A percentile compares a stretch with the other conserved stretches of the same genome.
These are phyloP conservation scores for Nipponacmea schrenckii DNA, from an alignment of 2,888 invertebrate genomes.

Conservation along the genomic window DNA sequence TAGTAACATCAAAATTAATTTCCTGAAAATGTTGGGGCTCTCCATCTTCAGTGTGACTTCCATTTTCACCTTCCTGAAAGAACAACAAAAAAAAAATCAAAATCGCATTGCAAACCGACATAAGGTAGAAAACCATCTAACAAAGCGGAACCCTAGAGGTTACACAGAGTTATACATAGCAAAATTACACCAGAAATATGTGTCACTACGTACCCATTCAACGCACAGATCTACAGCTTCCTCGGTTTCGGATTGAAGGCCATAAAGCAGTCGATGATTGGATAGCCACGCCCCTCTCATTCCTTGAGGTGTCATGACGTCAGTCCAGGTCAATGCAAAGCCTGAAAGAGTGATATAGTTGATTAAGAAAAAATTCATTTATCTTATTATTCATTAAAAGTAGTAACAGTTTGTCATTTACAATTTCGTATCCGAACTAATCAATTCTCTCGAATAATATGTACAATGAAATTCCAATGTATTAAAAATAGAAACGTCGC, in stretches of 20 bases:
- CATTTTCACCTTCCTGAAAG: neutral
- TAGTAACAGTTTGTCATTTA: too few species aligned
- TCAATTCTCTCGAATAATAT: too few species aligned
- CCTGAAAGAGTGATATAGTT: neutral
- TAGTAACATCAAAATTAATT: neutral
- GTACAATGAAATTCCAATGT: too few species aligned
- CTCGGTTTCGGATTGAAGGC: neutral
- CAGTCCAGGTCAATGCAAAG: neutral
- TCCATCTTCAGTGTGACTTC: neutral
- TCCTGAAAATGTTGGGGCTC: neutral
- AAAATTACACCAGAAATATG: neutral
- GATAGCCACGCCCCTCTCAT: conserved; percentile 1
- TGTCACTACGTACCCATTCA: neutral
- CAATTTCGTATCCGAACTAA: too few species aligned
- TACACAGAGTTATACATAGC: neutral
- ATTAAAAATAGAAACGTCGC: too few species aligned
- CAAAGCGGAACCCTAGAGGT: too few species aligned
- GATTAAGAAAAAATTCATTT: too few species aligned
- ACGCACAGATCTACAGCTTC: conserved; percentile 3
- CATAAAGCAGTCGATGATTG: neutral
- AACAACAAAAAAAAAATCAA: neutral
- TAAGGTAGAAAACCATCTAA: too few species aligned
- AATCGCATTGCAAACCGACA: too few species aligned
- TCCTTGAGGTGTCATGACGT: neutral
- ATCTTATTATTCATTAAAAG: too few species aligned